Evolutionary conservation across 2,797 vertebrate species (phyloP).

Genomic region (Urosaurus nigricauda): DNA sequence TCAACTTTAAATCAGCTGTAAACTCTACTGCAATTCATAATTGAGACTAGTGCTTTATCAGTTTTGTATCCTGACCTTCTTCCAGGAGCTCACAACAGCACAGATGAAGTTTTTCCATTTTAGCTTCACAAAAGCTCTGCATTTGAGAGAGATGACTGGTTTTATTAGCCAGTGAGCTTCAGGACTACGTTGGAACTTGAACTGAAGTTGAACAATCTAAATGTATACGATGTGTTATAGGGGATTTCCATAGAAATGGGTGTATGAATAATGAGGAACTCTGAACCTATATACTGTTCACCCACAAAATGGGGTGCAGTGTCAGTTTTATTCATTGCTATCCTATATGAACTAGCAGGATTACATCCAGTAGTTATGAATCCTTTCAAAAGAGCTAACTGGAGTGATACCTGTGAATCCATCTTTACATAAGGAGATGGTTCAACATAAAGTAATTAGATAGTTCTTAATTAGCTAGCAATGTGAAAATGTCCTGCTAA

Average conservation of each 20-base stretch:
- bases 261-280: not conserved
- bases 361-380: not conserved
- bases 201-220: not conserved
- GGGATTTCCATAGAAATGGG: not conserved
- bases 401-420: not conserved
- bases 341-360: not conserved
- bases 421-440: not conserved
- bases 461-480: not conserved
- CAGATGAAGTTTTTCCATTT: not conserved
- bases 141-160: not conserved
- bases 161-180: not conserved
- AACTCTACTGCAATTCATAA: not conserved
- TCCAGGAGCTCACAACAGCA: not conserved
- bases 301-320: not conserved
- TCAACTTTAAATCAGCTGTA: not conserved
- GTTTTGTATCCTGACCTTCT: not conserved
- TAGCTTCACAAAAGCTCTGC: not conserved
- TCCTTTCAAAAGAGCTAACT: conserved; percentile 3
- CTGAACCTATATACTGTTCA: not conserved
- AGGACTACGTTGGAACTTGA: not conserved
- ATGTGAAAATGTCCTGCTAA: not conserved
- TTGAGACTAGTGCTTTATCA: not conserved
- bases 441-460: conserved; percentile 3
- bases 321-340: not conserved
- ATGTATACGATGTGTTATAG: too few species aligned